phyloP scores from a whole-genome alignment of 2,113 vertebrate genomes.

The Stegostoma tigrinum region DNA sequence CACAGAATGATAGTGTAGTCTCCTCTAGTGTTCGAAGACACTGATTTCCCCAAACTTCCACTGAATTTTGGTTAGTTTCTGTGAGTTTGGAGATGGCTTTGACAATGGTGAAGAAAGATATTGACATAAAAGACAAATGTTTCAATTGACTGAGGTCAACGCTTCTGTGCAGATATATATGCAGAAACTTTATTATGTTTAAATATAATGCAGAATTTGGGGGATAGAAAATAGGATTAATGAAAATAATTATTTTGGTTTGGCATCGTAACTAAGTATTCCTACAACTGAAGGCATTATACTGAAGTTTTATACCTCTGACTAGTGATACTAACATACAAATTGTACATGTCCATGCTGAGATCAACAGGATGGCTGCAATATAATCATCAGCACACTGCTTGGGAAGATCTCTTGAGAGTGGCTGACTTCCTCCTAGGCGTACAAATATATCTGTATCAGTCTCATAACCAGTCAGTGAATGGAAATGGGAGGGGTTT shows the following conservation, averaged over 20 bases:
- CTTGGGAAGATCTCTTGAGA: too few species aligned
- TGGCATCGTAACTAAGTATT: not conserved
- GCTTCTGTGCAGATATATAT: not conserved
- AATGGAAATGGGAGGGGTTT: too few species aligned
- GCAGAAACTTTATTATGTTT: not conserved
- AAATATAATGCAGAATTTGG: not conserved
- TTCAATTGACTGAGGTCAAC: not conserved
- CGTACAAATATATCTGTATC: too few species aligned
- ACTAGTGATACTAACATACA: too few species aligned
- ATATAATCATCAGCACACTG: too few species aligned
- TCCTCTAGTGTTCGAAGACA: not conserved
- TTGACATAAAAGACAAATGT: not conserved
- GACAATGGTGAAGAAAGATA: not conserved
- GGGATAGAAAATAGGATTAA: not conserved
- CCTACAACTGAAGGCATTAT: too few species aligned
- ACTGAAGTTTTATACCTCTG: too few species aligned
- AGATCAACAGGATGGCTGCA: too few species aligned
- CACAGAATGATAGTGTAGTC: not conserved
- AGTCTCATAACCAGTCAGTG: too few species aligned
- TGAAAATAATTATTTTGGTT: not conserved
- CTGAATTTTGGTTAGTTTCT: not conserved
- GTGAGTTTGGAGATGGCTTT: not conserved
- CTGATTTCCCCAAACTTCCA: not conserved
- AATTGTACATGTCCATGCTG: too few species aligned
- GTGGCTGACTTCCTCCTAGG: too few species aligned